phyloP scores from a whole-genome alignment of 2,888 invertebrate genomes.

The Bedellia somnulentella region DNA sequence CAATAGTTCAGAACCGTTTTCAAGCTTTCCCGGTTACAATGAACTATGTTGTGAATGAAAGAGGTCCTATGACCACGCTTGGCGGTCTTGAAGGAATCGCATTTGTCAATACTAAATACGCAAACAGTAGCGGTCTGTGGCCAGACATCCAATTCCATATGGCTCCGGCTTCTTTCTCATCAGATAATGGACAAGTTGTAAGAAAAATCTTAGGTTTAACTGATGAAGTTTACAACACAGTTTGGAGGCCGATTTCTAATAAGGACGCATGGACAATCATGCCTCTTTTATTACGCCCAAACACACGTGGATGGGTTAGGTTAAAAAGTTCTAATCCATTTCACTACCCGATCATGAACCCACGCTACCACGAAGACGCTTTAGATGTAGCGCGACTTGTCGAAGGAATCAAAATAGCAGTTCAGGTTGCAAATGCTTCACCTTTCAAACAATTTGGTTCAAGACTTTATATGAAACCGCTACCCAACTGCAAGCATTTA shows the following conservation, averaged over 20 bases:
- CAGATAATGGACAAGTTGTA: slow-evolving; percentile 75
- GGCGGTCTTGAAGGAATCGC: slow-evolving; percentile 88
- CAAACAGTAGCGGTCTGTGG: slow-evolving; percentile 75
- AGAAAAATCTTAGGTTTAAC: slow-evolving; percentile 78
- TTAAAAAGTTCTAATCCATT: slow-evolving; percentile 81
- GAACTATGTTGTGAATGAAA: slow-evolving; percentile 76
- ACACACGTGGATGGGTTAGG: slow-evolving; percentile 76
- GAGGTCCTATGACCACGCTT: slow-evolving; percentile 84
- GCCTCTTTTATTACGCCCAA: slow-evolving; percentile 79
- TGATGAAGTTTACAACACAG: slow-evolving; percentile 76
- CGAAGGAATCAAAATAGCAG: slow-evolving; percentile 78
- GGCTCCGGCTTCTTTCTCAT: slow-evolving; percentile 86
- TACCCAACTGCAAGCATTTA: slow-evolving; percentile 76
- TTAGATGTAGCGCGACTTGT: slow-evolving; percentile 78
- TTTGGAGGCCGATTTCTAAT: slow-evolving; percentile 79
- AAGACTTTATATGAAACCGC: slow-evolving; percentile 69
- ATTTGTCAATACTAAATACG: slow-evolving; percentile 83
- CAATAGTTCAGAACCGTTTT: slow-evolving; percentile 78
- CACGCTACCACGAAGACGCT: slow-evolving; percentile 88
- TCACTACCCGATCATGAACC: slow-evolving; percentile 85
- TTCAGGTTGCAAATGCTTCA: slow-evolving; percentile 71
- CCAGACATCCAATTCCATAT: slow-evolving; percentile 93
- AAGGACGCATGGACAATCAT: slow-evolving; percentile 82
- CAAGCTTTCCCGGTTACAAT: slow-evolving; percentile 78
- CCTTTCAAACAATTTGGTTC: slow-evolving; percentile 83